Evolutionary conservation across 2,888 invertebrate species (phyloP).

Genomic region (Cinara cedri): DNA sequence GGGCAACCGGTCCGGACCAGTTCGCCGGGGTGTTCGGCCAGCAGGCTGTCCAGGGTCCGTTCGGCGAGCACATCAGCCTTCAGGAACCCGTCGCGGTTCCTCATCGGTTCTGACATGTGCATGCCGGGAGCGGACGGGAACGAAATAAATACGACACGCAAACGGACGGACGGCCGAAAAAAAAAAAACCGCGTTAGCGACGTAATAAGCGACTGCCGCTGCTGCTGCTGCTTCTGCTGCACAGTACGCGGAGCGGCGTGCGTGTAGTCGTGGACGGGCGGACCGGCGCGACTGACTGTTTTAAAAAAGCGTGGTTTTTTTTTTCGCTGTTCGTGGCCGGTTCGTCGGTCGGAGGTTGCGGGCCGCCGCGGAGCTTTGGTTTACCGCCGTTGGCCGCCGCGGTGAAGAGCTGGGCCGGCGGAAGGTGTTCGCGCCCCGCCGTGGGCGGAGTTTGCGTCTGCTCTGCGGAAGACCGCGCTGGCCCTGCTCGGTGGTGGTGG

Average conservation of each 20-base stretch:
- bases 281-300: constrained; percentile 53
- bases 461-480: constrained; percentile 51
- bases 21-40: constrained; percentile 91
- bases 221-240: neutral
- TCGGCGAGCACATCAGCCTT: constrained; percentile 84
- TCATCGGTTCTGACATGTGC: constrained; percentile 58
- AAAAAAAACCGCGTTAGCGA: neutral
- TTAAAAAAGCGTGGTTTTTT: constrained; percentile 32
- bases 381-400: constrained; percentile 47
- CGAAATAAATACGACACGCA: neutral
- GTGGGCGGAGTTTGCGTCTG: constrained; percentile 51
- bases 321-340: constrained; percentile 37
- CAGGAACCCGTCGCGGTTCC: constrained; percentile 63
- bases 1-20: constrained; percentile 94
- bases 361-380: constrained; percentile 54
- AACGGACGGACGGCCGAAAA: neutral
- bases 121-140: constrained; percentile 48
- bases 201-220: neutral
- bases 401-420: constrained; percentile 36
- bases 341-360: constrained; percentile 54
- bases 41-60: constrained; percentile 79
- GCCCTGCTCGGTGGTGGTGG: constrained; percentile 46
- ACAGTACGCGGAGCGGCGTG: constrained; percentile 11
- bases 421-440: constrained; percentile 39
- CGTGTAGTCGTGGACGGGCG: constrained; percentile 46